Evolutionary conservation across 2,888 invertebrate species (phyloP), one percentile per base, ranked within the genome.

Genomic region (Cryptus viduatorius): DNA sequence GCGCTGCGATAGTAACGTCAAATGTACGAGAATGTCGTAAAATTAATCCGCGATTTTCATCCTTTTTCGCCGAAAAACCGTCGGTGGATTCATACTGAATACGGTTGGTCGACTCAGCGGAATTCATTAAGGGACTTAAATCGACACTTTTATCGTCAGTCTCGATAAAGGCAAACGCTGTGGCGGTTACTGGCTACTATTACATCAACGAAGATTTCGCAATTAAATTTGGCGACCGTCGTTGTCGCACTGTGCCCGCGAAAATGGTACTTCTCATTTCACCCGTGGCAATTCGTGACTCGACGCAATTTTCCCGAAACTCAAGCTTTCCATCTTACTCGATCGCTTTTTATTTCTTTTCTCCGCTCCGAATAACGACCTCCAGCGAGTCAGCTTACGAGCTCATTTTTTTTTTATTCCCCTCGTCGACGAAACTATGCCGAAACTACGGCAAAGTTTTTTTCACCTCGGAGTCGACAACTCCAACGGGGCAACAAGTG

Each of bases 401-500:
- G 8, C 14, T 48, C 48, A n/a, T 53, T 53, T 53, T 16, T 50
- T 53, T 53, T 53, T 16, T 53, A 16, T 53, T 53, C n/a, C 10
- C 4, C 29, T 31, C 29, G 14, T 14, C 4, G 31, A 4, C 61
- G 19, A 12, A 59, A 29, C 4, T 16, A 53, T 14, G 7, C 61
- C 29, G 14, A 14, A 14, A 42, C 19, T 14, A 56, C n/a, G 37
- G 37, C 19, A 42, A 16, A 29, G 31, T 61, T 44, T 72, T 19
- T 19, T 8, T 19, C 5, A 10, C 29, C 37, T 14, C 10, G n/a
- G 31, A 31, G 61, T 53, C 53, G 24, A 24, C 29, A 50, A 37
- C 1, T 12, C 44, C 19, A 46, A 0, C 59, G 50, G 75, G 48
- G 10, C 78, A 59, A 68, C 77, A 77, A 77, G 56, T 77, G 67